Evolutionary conservation across 2,888 invertebrate species (phyloP).

Genomic region (Acronicta leporina): DNA sequence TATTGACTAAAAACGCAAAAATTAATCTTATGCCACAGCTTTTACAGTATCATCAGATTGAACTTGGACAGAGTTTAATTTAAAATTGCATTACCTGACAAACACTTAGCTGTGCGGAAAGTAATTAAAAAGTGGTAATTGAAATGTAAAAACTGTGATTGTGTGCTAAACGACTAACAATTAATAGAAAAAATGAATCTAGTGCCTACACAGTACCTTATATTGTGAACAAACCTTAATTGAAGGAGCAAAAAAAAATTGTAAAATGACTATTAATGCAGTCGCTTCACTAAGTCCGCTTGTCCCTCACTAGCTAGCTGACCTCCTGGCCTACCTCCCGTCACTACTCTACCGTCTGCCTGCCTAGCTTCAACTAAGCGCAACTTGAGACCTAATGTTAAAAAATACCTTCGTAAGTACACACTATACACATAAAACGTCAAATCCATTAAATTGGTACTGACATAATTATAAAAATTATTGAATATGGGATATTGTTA

Average conservation of each 20-base stretch:
- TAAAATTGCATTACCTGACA: slow-evolving; percentile 55
- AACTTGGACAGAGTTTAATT: slow-evolving; percentile 40
- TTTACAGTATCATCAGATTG: slow-evolving; percentile 68
- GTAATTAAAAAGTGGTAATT: slow-evolving; percentile 60
- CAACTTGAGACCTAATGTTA: slow-evolving; percentile 87
- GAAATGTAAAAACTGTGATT: slow-evolving; percentile 83
- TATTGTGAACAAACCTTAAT: slow-evolving; percentile 76
- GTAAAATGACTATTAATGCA: slow-evolving; percentile 69
- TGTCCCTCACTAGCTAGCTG: slow-evolving; percentile 84
- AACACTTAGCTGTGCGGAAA: slow-evolving; percentile 57
- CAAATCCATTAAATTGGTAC: slow-evolving; percentile 31
- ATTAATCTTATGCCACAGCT: slow-evolving; percentile 73
- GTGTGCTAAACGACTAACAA: slow-evolving; percentile 74
- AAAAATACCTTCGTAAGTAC: slow-evolving; percentile 77
- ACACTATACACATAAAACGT: slow-evolving; percentile 57
- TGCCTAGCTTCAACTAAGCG: slow-evolving; percentile 87
- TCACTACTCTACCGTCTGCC: slow-evolving; percentile 82
- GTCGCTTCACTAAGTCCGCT: slow-evolving; percentile 81
- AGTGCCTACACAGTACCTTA: slow-evolving; percentile 83
- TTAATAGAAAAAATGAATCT: slow-evolving; percentile 69
- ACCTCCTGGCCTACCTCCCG: slow-evolving; percentile 79
- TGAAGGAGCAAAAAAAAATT: slow-evolving; percentile 68
- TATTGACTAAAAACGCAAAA: slow-evolving; percentile 72
- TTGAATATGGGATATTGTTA: slow-evolving; percentile 11
- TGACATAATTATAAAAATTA: slow-evolving; percentile 13